Base-by-base conservation (phyloP, 2,113 vertebrate species). In the Desmodus rotundus region DNA sequence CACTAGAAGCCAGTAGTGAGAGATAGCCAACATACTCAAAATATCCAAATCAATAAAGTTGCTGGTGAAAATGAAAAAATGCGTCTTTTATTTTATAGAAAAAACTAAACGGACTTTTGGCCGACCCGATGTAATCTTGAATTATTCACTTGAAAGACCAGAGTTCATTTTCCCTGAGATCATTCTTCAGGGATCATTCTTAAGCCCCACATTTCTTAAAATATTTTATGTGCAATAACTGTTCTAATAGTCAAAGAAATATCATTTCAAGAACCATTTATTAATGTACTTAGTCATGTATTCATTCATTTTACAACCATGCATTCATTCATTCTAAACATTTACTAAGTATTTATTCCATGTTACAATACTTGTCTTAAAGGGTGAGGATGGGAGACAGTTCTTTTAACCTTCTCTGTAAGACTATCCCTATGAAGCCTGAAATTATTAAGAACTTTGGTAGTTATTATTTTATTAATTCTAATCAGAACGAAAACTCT, bases 381-480 rank as follows among this genome's bases (percentile, higher is more conserved):
- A 73, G 72, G 41, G 41, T 77, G 52, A 81, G 31, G 68, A 85
- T 76, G 45, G 36, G 91, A 89, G 54, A 10, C 4, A 87, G 12
- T 54, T n/a, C 36, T 87, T 87, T 94, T 54, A 86, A 67, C 19
- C 41, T 90, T 83, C 8, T 13, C 1, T 52, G n/a, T 4, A 77
- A 76, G 72, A 56, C 31, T 83, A 20, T 77, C 54, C 24, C 16
- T 72, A 56, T 87, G 87, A 76, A 92, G 52, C 11, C 10, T 47
- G 28, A 36, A 74, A 50, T n/a, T 31, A 26, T 95, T 74, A 72
- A 63, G 58, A 56, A 38, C 33, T 73, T 68, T 76, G 24, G 14
- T 45, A 80, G 81, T 65, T 86, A 45, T 74, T 84, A 43, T 68
- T 96, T 96, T 86, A 47, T 87, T 91, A 70, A 91, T 76, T 88